Evolutionary conservation across 2,888 invertebrate genomes (phyloP), one percentile per base, ranked within the genome.

Genomic region (Pristionchus fissidentatus): DNA sequence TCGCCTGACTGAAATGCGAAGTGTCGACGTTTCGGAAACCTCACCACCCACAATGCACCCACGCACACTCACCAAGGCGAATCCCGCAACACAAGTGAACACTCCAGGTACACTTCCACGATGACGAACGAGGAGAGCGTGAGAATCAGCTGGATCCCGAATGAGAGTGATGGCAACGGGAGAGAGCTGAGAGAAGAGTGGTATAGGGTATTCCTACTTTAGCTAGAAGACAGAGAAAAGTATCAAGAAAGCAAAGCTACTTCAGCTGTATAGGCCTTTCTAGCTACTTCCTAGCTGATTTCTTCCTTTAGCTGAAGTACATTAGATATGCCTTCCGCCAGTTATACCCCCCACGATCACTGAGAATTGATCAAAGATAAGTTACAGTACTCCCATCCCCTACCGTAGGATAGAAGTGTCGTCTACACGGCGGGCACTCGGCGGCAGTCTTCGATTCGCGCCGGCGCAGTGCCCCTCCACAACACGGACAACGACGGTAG

Each of bases 71-170:
- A 94, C 93, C 91, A 94, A 94, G 88, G 94, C 93, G 88, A 94
- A 94, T 32, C 94, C 94, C 60, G 94, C 94, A 32, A 94, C 92
- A 88, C 94, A 94, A 8, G 94, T 94, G 90, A 92, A 94, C 93
- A 94, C 93, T 75, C 93, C 93, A 22, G 92, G 91, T 1, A 93
- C 94, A 87, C 93, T 93, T 29, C 93, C 90, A 32, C 93, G 92
- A 85, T 93, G 93, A 35, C 94, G 41, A 1, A 94, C 94, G 29
- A 94, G 91, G 41, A 94, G 92, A 78, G 93, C 93, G 84, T 92
- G 92, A 79, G 92, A 92, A 55, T 93, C 91, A 80, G 92, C 92
- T 55, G 91, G 90, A 85, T 94, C 93, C 43, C 93, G 90, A 52
- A 94, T 93, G 32, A 94, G 90, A 87, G 93, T 93, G 83, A 94